phyloP scores from a whole-genome alignment of 2,888 invertebrate species.

The Arenicola marina region DNA sequence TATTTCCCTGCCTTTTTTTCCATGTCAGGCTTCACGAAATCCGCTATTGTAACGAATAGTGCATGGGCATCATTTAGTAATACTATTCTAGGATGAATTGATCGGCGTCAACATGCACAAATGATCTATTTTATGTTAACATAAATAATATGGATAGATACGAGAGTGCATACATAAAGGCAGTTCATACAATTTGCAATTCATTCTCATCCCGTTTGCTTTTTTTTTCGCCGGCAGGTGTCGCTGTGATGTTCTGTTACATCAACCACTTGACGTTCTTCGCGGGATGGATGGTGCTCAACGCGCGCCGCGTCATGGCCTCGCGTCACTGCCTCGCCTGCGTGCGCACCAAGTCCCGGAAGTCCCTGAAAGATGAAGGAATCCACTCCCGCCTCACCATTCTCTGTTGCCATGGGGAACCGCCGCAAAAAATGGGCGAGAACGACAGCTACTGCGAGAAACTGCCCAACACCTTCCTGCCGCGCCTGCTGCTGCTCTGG shows the following conservation, averaged over 20 bases:
- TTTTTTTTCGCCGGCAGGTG: constrained; percentile 31
- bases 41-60: too few species aligned
- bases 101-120: too few species aligned
- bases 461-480: constrained; percentile 32
- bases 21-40: too few species aligned
- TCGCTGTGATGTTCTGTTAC: constrained; percentile 47
- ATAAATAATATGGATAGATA: too few species aligned
- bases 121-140: too few species aligned
- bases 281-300: constrained; percentile 42
- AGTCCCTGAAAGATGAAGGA: constrained; percentile 6
- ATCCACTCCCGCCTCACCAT: background rate
- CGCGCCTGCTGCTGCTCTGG: constrained; percentile 30
- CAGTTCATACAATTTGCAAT: too few species aligned
- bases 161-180: too few species aligned
- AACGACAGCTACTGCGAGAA: constrained; percentile 39
- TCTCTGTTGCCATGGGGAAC: constrained; percentile 51
- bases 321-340: constrained; percentile 38
- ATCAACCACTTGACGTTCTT: constrained; percentile 46
- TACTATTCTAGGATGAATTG: too few species aligned
- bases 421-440: constrained; percentile 28
- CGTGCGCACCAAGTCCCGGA: constrained; percentile 6
- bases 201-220: too few species aligned
- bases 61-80: too few species aligned
- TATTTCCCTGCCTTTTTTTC: too few species aligned
- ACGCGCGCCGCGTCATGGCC: constrained; percentile 39